These are phyloP conservation scores for Chironomus tentans DNA, from an alignment of 2,888 invertebrate genomes.

Conservation along the genomic window DNA sequence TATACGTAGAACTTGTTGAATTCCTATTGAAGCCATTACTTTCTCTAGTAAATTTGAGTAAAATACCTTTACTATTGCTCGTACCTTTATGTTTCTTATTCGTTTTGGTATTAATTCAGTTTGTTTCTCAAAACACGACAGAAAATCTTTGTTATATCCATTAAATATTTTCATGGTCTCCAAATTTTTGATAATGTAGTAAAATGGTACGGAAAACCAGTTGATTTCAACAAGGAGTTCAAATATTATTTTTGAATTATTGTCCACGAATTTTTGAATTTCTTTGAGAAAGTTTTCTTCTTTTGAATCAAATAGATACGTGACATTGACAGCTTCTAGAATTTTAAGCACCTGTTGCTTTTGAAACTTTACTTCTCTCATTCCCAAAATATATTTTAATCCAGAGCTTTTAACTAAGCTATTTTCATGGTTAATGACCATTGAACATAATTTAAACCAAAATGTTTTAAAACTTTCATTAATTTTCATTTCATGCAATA, in stretches of 20 bases:
- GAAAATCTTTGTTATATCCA: neutral
- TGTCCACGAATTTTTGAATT: neutral
- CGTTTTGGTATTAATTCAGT: neutral
- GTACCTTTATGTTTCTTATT: neutral
- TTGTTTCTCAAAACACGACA: neutral
- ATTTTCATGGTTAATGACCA: neutral
- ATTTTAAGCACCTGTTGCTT: neutral
- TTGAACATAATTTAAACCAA: neutral
- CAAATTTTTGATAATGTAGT: neutral
- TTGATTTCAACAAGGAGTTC: neutral
- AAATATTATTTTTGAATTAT: neutral
- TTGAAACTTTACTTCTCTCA: neutral
- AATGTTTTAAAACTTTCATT: neutral
- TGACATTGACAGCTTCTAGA: neutral
- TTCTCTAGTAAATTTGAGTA: neutral
- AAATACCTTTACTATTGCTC: neutral
- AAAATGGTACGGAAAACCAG: conserved; percentile 3
- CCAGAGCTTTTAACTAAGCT: neutral
- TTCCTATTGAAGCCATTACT: neutral
- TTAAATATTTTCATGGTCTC: neutral
- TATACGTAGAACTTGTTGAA: neutral
- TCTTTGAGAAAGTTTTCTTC: neutral
- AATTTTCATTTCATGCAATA: neutral
- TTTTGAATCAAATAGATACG: neutral
- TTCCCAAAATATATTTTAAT: neutral